Base-by-base conservation (phyloP, 2,113 vertebrate species). In the Neoarius graeffei region DNA sequence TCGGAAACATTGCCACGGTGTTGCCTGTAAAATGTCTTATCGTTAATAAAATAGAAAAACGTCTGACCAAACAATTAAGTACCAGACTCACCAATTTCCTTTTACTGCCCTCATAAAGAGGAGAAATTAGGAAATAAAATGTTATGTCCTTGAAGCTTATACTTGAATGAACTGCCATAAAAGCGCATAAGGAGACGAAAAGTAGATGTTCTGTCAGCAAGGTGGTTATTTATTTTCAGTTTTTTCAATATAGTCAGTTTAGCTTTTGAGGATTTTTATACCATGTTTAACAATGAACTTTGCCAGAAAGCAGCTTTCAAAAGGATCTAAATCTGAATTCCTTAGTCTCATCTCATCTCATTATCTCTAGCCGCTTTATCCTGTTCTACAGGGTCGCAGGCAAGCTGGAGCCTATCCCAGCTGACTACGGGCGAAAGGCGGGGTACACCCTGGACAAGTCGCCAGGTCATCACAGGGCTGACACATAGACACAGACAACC, bases 91-190 rank as follows among this genome's bases (percentile, higher is more conserved):
- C n/a, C 57, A 13, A 25, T 82, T 62, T 42, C 62, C 57, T 82
- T 82, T 62, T 82, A 82, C 13, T 82, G 57, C 10, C 17, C 57
- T 62, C 80, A 14, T 82, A 82, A 82, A 82, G 57, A 81, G 30
- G 30, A 48, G 80, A 15, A 25, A 62, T 82, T 82, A 80, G 59
- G 57, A 62, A 60, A 62, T 82, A 62, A 82, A 62, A 62, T 62
- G 30, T 82, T 42, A 82, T 25, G 57, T 82, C 20, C 27, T 20
- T 42, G 1, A 81, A 8, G 56, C 17, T 6, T 81, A 42, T 19
- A 62, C 57, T 13, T 25, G 23, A 82, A 30, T 48, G 19, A 62
- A 82, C 19, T 25, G 35, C 19, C 30, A 13, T 30, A 48, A 62
- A 82, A 62, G 6, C 1, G 1, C 50, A 17, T 17, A 27, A 80